Conservation (phyloP, 2,888 invertebrate genomes). For the Dimorphilus gyrociliatus region DNA sequence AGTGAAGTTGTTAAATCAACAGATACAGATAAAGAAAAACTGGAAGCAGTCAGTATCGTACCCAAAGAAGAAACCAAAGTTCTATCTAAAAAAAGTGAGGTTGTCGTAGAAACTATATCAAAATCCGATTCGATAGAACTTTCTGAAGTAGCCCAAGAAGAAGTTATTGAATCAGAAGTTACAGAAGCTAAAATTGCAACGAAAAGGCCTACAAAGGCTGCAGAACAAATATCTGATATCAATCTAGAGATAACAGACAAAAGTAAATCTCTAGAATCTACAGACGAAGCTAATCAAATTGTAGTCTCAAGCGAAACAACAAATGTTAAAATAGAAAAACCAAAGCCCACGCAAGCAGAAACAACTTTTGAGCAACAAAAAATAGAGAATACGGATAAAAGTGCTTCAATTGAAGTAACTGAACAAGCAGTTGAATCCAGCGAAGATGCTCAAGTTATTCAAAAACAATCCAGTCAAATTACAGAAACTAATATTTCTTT, state of each 20-base stretch:
- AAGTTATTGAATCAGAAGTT: background rate
- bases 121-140: background rate
- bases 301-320: slow-evolving; percentile 8
- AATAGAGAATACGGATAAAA: too few species aligned
- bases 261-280: slow-evolving; percentile 9
- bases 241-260: slow-evolving; percentile 2
- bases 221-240: background rate
- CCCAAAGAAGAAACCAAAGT: background rate
- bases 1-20: slow-evolving; percentile 2
- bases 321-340: slow-evolving; percentile 10
- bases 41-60: background rate
- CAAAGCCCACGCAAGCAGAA: slow-evolving; percentile 10
- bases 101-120: background rate
- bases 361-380: slow-evolving; percentile 7
- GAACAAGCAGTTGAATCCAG: too few species aligned
- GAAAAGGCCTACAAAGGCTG: background rate
- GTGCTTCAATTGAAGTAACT: too few species aligned
- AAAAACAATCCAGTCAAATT: too few species aligned
- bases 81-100: background rate
- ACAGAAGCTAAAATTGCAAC: background rate
- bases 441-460: too few species aligned
- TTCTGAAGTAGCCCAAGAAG: background rate
- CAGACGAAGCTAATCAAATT: slow-evolving; percentile 7
- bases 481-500: too few species aligned
- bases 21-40: background rate